Evolutionary conservation across 2,113 vertebrate genomes (phyloP), one percentile per base, ranked within the genome.

Genomic region (Prunella himalayana): DNA sequence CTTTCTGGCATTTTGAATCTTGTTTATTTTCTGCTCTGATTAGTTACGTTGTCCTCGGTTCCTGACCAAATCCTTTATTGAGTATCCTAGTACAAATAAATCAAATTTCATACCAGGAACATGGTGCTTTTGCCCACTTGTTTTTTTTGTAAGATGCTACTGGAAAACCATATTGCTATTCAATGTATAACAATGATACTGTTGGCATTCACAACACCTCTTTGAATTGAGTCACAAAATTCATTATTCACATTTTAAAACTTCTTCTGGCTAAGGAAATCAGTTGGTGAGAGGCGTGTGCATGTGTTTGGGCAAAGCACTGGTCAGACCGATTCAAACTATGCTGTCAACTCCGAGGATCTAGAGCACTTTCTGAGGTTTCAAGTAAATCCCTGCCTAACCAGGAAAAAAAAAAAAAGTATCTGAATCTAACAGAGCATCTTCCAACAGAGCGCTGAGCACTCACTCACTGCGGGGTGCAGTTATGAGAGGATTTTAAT

Each of bases 401-500:
- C 31, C 25, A 41, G 53, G n/a, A 56, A 56, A 2, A 56, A 56
- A 56, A 2, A 47, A 44, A 30, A 31, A 1, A 31, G 47, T 51
- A 57, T 85, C 54, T 79, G 84, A 66, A 89, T 80, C n/a, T 28
- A 16, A 41, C 72, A 86, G 59, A 5, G n/a, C 8, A 7, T 37
- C 81, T 96, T 79, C 78, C 54, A 31, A 6, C 20, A 41, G 59
- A 70, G 60, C 15, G 5, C 71, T 35, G 49, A 63, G 68, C 66
- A 90, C 42, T 45, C 7, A 39, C 39, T 82, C 71, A 13, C 47
- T 44, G 77, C 28, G 28, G 44, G 45, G 39, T 64, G 63, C 80
- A 68, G 75, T 72, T 88, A 54, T 60, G 42, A 72, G 77, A 86
- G 85, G 59, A 49, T 89, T 92, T 96, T 90, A 56, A 78, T 33